These are phyloP conservation scores for Diachasmimorpha longicaudata DNA, from an alignment of 1,140 invertebrate genomes.

Conservation along the genomic window DNA sequence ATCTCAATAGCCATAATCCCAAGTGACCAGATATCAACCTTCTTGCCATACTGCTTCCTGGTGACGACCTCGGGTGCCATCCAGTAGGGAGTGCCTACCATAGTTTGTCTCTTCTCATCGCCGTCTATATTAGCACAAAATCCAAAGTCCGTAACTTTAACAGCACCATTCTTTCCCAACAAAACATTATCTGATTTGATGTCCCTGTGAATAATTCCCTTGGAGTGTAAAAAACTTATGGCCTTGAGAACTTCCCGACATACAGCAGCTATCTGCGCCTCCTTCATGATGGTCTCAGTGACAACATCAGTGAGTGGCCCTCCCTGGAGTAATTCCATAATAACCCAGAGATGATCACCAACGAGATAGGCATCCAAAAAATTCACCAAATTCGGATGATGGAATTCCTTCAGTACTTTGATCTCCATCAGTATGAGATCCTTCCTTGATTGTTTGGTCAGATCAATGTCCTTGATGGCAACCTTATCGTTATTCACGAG, in stretches of 20 bases:
- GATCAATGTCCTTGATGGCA: conserved; percentile 95
- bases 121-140: conserved; percentile 92
- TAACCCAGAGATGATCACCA: conserved; percentile 90
- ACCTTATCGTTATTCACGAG: conserved; percentile 78
- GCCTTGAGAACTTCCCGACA: conserved; percentile 92
- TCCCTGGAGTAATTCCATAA: conserved; percentile 95
- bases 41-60: conserved; percentile 83
- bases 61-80: conserved; percentile 91
- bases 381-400: conserved; percentile 97
- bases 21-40: conserved; percentile 95
- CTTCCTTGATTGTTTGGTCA: conserved; percentile 92
- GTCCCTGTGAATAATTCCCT: conserved; percentile 91
- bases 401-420: conserved; percentile 89
- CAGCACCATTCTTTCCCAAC: conserved; percentile 93
- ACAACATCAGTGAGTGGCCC: conserved; percentile 97
- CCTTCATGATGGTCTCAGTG: conserved; percentile 97
- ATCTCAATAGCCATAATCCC: conserved; percentile 99
- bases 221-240: conserved; percentile 88
- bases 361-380: conserved; percentile 92
- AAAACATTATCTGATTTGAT: conserved; percentile 98
- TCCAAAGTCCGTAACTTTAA: conserved; percentile 98
- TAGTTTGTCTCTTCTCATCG: conserved; percentile 94
- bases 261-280: conserved; percentile 95
- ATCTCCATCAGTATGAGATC: conserved; percentile 96
- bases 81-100: conserved; percentile 90